A percentile compares a stretch with the other conserved stretches of the same genome.
phyloP scores from a whole-genome alignment of 2,888 invertebrate species.

The Melipona bicolor region DNA sequence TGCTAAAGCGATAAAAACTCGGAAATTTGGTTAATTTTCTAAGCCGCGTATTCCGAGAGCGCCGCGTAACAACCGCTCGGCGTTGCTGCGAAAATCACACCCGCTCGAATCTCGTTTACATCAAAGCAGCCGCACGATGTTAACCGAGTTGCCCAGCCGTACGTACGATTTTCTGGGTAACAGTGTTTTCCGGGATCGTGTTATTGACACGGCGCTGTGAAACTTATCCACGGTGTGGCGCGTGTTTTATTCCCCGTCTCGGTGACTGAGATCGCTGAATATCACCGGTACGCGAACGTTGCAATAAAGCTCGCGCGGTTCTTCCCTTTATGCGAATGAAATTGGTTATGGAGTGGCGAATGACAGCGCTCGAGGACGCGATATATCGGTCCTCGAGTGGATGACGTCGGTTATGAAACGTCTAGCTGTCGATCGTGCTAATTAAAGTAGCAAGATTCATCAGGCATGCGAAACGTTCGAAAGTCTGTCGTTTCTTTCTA shows the following conservation, averaged over 20 bases:
- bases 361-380: slow-evolving; percentile 13
- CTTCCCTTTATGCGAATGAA: slow-evolving; percentile 39
- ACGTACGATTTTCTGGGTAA: background rate
- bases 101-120: background rate
- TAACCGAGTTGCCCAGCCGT: background rate
- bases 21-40: background rate
- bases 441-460: background rate
- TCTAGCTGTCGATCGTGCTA: background rate
- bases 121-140: background rate
- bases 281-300: slow-evolving; percentile 13
- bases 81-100: background rate
- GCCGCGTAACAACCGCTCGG: background rate
- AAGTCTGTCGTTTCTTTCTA: background rate
- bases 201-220: slow-evolving; percentile 23
- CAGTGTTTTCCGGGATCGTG: background rate
- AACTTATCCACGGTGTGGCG: slow-evolving; percentile 17
- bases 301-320: slow-evolving; percentile 37
- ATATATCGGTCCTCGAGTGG: slow-evolving; percentile 6
- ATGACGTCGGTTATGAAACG: slow-evolving; percentile 27
- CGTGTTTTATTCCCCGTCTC: slow-evolving; percentile 23
- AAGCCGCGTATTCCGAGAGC: background rate
- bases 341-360: slow-evolving; percentile 45
- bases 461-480: background rate
- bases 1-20: background rate
- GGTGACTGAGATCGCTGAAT: slow-evolving; percentile 20